Base-by-base conservation (phyloP, 1,140 invertebrate species). In the Ptiloglossa arizonensis region DNA sequence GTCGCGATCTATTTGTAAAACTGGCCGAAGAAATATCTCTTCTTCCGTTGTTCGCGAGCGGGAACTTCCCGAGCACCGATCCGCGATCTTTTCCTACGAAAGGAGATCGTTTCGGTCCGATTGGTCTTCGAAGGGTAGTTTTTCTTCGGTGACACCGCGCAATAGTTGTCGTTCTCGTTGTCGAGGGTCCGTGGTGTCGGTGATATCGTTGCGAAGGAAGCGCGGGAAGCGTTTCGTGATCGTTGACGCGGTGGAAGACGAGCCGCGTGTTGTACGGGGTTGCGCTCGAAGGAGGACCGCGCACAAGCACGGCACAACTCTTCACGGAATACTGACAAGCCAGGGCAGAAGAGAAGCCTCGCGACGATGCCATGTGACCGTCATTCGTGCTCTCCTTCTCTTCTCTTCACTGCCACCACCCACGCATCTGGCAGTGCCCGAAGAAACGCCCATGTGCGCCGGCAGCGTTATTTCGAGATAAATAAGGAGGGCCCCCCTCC, bases 361-460 rank as follows among this genome's bases (percentile, higher is more conserved):
- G 81, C 74, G 72, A 79, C 74, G 83, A 86, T 86, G 85, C 88
- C 89, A 90, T 90, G 87, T 89, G 89, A 90, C 86, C 86, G 66
- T 73, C 69, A 82, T 57, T 85, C 86, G 74, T 75, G 81, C 76
- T 86, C 89, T 90, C 87, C 88, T 90, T 89, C 89, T 88, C 85
- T 85, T 81, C 80, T 71, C 66, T 77, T 79, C 70, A 75, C 67
- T 82, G 71, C 83, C 83, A 86, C 87, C 87, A 91, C 90, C 90
- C 89, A 90, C 90, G 88, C 89, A 91, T 90, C 87, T 90, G 89
- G 89, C 87, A 80, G 57, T 76, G 46, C 71, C 83, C 80, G 81
- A 85, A 87, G 83, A 81, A 89, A 87, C 81, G 73, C 83, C 85
- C 77, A 86, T 83, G 75, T 76, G 70, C 57, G 69, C 54, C 27